These are phyloP conservation scores for Anagrus nilaparvatae DNA, from an alignment of 1,140 invertebrate genomes.

Conservation along the genomic window DNA sequence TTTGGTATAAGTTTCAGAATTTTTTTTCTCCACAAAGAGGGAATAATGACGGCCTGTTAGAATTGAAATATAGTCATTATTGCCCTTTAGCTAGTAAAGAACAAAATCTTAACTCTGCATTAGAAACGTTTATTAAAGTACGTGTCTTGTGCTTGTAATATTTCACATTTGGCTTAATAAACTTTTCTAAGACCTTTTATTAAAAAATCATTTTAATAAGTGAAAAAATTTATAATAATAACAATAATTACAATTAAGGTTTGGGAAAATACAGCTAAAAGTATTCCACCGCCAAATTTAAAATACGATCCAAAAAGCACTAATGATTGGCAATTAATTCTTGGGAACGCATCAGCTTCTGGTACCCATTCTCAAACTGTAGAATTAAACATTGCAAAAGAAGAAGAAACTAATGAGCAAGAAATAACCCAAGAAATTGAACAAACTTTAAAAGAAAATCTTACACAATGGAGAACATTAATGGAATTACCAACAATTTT, in stretches of 20 bases:
- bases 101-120: too few species aligned
- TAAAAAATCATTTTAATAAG: too few species aligned
- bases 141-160: background rate
- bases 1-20: too few species aligned
- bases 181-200: too few species aligned
- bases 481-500: slow-evolving; percentile 32
- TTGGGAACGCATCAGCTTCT: slow-evolving; percentile 10
- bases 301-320: slow-evolving; percentile 29
- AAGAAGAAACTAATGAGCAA: slow-evolving; percentile 17
- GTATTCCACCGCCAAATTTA: slow-evolving; percentile 25
- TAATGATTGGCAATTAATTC: slow-evolving; percentile 34
- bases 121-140: too few species aligned
- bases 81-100: too few species aligned
- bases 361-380: slow-evolving; percentile 24
- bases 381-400: slow-evolving; percentile 21
- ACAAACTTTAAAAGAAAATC: slow-evolving; percentile 26
- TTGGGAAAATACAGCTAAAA: slow-evolving; percentile 37
- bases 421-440: slow-evolving; percentile 23
- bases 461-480: slow-evolving; percentile 28
- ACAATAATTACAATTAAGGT: slow-evolving; percentile 22
- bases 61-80: too few species aligned
- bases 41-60: too few species aligned
- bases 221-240: too few species aligned
- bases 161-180: background rate
- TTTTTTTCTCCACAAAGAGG: too few species aligned